Evolutionary conservation across 2,113 vertebrate genomes (phyloP).

Genomic region (Propithecus coquereli): DNA sequence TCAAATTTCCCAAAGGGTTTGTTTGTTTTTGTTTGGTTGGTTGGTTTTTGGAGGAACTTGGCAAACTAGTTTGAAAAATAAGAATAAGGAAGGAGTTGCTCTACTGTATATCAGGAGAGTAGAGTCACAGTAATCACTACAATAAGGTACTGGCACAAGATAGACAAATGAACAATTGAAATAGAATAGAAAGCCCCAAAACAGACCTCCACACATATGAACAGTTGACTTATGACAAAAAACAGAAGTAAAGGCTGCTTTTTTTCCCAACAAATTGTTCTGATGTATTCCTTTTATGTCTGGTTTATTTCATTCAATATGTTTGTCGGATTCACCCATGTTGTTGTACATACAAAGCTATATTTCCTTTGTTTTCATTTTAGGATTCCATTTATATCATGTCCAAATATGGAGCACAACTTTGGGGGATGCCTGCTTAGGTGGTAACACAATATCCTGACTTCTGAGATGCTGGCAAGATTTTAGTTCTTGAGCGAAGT

Average conservation of each 20-base stretch:
- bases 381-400: not conserved
- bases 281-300: not conserved
- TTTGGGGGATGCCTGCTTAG: too few relatives aligned
- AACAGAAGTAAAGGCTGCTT: not conserved
- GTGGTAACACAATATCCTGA: not conserved
- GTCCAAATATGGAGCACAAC: not conserved
- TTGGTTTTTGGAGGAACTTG: not conserved
- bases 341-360: not conserved
- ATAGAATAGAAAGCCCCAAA: not conserved
- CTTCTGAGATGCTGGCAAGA: not conserved
- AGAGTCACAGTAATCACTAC: not conserved
- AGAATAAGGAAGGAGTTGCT: not conserved
- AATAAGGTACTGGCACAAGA: not conserved
- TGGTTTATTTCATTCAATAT: not conserved
- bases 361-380: not conserved
- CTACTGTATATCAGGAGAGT: not conserved
- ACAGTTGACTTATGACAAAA: not conserved
- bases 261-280: not conserved
- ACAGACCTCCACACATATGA: not conserved
- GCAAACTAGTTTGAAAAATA: not conserved
- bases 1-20: not conserved
- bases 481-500: not conserved
- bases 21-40: not conserved
- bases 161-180: not conserved
- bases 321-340: not conserved